Percentiles rank a stretch among this genome's conserved stretches.
These are phyloP conservation scores for Myanophis thanlyinensis DNA, from an alignment of 2,113 vertebrate species.

Conservation along the genomic window DNA sequence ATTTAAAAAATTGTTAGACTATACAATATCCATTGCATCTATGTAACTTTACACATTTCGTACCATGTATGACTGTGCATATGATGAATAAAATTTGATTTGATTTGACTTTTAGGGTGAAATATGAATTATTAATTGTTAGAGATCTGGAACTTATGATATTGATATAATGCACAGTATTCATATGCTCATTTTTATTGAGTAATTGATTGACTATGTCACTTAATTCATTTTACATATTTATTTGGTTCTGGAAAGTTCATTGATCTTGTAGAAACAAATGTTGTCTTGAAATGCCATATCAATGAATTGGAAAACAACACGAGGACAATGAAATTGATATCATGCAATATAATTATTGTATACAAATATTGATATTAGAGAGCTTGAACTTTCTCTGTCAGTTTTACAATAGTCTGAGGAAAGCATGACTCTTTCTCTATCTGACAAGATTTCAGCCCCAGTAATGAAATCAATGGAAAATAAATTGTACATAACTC, in stretches of 20 bases:
- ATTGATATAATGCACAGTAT: not conserved
- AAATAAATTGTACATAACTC: not conserved
- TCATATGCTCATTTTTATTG: not conserved
- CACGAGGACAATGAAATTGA: not conserved
- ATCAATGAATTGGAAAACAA: not conserved
- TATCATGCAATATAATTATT: not conserved
- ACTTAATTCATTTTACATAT: not conserved
- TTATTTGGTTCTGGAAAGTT: not conserved
- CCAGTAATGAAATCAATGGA: not conserved
- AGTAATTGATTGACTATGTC: not conserved
- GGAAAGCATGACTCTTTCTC: not conserved
- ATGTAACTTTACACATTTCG: no score
- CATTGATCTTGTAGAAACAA: not conserved
- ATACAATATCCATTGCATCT: not conserved
- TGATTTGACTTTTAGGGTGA: no score
- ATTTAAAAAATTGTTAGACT: not conserved
- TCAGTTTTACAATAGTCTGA: not conserved
- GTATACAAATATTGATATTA: not conserved
- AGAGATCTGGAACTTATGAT: not conserved
- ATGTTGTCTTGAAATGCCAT: not conserved
- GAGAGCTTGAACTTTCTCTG: not conserved
- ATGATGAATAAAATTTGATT: no score
- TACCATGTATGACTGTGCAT: no score
- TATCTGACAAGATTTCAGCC: not conserved
- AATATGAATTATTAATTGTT: not conserved